Evolutionary conservation across 2,888 invertebrate genomes (phyloP), one percentile per base, ranked within the genome.

Genomic region (Tenthredo amoena): DNA sequence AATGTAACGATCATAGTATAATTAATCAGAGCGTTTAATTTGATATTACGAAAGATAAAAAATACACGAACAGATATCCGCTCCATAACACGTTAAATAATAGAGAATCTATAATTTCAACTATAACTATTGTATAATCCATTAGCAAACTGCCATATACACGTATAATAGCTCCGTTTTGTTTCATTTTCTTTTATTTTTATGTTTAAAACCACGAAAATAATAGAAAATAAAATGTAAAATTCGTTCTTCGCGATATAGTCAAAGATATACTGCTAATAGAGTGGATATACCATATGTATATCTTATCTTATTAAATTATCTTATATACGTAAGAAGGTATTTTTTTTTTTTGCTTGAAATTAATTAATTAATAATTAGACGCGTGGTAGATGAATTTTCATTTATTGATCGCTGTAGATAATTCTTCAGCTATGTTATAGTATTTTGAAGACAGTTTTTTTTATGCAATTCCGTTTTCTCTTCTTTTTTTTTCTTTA

Each of bases 141-240:
- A 58, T 58, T 58, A n/a, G 21, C n/a, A 58, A 58, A 58, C 58
- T 55, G 55, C 55, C 55, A 58, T 58, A 58, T 21, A 58, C n/a
- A 58, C 21, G 1, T 58, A 58, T 21, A 21, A 21, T n/a, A n/a
- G 6, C 5, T 58, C 58, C 21, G 21, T 58, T 58, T 21, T 58
- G 58, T n/a, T 58, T 58, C 5, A 0, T 18, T 58, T 58, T 58
- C 5, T n/a, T 58, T 58, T 58, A 7, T 58, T 21, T 58, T 58
- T 58, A 50, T 18, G 50, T 50, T 50, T 7, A 18, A 4, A 50
- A 47, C 12, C 4, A 47, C 12, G 2, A 47, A 50, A 50, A 50
- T 50, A 4, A 50, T 18, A 50, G 15, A 50, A 50, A 50, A 50
- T 50, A 15, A 50, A 18, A 18, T 50, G 18, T 18, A 18, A 18